A percentile compares a stretch with the other conserved stretches of the same genome.
Evolutionary conservation across 2,888 invertebrate species (phyloP).

Genomic region (Anoplius nigerrimus): DNA sequence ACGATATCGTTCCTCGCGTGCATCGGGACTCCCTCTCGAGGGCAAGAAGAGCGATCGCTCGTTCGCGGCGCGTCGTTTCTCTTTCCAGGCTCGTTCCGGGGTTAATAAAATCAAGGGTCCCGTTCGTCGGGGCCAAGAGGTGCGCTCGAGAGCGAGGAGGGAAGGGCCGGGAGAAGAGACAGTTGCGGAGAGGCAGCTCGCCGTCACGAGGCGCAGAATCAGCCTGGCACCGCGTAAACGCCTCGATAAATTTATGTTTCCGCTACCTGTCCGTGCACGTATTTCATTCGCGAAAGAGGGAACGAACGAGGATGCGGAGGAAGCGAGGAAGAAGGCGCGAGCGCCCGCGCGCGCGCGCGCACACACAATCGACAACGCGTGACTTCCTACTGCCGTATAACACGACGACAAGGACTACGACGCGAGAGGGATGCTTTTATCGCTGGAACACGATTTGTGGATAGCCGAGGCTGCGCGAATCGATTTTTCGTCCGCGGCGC

Average conservation of each 20-base stretch:
- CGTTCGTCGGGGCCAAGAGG: not conserved
- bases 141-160: not conserved
- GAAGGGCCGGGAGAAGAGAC: constrained; percentile 10
- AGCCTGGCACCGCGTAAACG: constrained; percentile 46
- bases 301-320: too few species aligned
- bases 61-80: constrained; percentile 57
- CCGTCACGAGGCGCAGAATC: constrained; percentile 33
- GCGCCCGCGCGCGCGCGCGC: too few species aligned
- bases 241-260: constrained; percentile 59
- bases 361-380: constrained; percentile 50
- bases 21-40: not conserved
- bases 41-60: not conserved
- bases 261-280: constrained; percentile 46
- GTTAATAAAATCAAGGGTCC: constrained; percentile 67
- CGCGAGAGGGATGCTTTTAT: constrained; percentile 51
- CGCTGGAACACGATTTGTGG: constrained; percentile 39
- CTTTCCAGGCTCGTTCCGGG: constrained; percentile 42
- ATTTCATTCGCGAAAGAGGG: constrained; percentile 27
- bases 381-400: constrained; percentile 53
- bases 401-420: constrained; percentile 38
- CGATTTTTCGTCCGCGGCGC: not conserved
- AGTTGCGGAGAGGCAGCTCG: constrained; percentile 16
- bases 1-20: constrained; percentile 9
- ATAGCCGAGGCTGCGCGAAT: not conserved
- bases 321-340: too few species aligned